phyloP scores from a whole-genome alignment of 2,888 invertebrate species.

The Sturmia bella region DNA sequence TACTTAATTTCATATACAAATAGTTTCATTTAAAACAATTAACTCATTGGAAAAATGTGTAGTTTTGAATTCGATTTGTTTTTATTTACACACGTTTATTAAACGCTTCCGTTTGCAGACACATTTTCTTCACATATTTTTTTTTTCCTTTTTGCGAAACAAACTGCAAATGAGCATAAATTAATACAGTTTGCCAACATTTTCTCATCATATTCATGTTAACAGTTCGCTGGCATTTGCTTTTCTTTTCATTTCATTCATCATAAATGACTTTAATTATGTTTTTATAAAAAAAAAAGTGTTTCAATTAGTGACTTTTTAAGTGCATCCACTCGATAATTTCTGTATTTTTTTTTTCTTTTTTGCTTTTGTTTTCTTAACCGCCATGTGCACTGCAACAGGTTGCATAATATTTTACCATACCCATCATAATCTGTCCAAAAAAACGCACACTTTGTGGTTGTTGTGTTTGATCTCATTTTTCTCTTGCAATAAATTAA shows the following conservation, averaged over 20 bases:
- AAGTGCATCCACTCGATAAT: slow-evolving; percentile 19
- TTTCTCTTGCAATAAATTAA: slow-evolving; percentile 24
- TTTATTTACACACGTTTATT: slow-evolving; percentile 59
- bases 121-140: slow-evolving; percentile 17
- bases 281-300: slow-evolving; percentile 34
- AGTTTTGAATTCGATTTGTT: slow-evolving; percentile 45
- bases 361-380: slow-evolving; percentile 9
- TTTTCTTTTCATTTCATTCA: slow-evolving; percentile 35
- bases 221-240: neutral
- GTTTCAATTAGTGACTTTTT: slow-evolving; percentile 59
- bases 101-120: slow-evolving; percentile 55
- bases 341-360: no score
- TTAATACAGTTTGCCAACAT: slow-evolving; percentile 40
- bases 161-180: slow-evolving; percentile 31
- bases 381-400: slow-evolving; percentile 33
- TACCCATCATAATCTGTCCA: slow-evolving; percentile 63
- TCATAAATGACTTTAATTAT: slow-evolving; percentile 58
- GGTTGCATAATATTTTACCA: slow-evolving; percentile 59
- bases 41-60: slow-evolving; percentile 3
- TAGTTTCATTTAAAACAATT: neutral
- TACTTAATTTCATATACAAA: no score
- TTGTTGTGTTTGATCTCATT: slow-evolving; percentile 12
- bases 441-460: slow-evolving; percentile 57
- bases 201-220: slow-evolving; percentile 35
- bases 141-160: neutral